Percentiles rank a stretch among this genome's conserved stretches.
Evolutionary conservation across 2,888 invertebrate species (phyloP).

Genomic region (Polydrusus tereticollis): DNA sequence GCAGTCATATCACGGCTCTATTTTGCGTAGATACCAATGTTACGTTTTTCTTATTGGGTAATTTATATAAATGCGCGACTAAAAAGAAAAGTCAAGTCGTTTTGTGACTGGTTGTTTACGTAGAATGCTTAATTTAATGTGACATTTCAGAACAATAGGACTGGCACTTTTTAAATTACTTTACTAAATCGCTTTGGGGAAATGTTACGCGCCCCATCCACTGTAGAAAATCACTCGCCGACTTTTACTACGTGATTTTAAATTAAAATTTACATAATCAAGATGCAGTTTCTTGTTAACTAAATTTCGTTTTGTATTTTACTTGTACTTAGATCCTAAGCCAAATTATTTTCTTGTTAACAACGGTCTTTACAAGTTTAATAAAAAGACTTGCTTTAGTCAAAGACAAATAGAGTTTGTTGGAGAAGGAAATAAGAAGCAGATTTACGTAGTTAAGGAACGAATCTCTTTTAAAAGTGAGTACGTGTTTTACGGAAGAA

Average conservation of each 20-base stretch:
- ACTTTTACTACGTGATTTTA: conserved; percentile 55
- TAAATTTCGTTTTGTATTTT: conserved; percentile 43
- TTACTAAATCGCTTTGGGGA: conserved; percentile 55
- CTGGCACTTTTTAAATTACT: conserved; percentile 55
- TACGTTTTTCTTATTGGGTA: conserved; percentile 24
- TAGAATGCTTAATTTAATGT: conserved; percentile 53
- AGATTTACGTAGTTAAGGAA: not conserved
- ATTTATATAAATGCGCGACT: conserved; percentile 25
- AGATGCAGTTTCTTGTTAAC: conserved; percentile 44
- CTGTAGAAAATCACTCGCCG: conserved; percentile 53
- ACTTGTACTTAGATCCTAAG: not conserved
- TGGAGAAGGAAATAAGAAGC: not conserved
- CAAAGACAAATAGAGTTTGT: not conserved
- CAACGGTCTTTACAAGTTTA: conserved; percentile 3
- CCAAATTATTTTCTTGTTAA: conserved; percentile 26
- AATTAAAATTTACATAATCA: conserved; percentile 57
- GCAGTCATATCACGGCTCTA: not conserved
- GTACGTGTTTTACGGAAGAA: not conserved
- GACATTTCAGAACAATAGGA: conserved; percentile 52
- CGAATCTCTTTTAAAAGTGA: conserved; percentile 1
- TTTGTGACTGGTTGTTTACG: conserved; percentile 46
- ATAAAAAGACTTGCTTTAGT: not conserved
- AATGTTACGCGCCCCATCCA: conserved; percentile 47
- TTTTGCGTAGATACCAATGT: not conserved
- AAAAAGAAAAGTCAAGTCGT: conserved; percentile 43